Base-by-base conservation (phyloP, 2,113 vertebrate genomes). In the Xiphophorus couchianus region DNA sequence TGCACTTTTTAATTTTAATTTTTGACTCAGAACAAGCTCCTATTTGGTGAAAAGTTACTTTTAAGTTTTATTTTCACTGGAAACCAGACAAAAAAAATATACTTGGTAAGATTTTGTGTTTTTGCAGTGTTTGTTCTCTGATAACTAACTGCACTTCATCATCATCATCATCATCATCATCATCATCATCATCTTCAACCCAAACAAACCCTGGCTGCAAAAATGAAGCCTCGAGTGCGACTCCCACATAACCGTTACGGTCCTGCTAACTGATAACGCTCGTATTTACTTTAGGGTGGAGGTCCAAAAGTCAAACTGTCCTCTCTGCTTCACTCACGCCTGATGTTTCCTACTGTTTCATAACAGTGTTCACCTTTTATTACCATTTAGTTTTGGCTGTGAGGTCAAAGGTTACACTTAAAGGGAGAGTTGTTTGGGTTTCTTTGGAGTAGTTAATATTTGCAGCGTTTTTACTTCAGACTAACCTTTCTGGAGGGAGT, bases 301-400 rank as follows among this genome's bases (percentile, higher is more conserved):
- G 51, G 51, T 58, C 22, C 48, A 33, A 37, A 65, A 70, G 30
- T 54, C 42, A 67, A 82, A 77, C 71, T 54, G 29, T 29, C 30
- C 54, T 3, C 39, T 54, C 63, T 14, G 37, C n/a, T 12, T 44
- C 62, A 78, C 58, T 69, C 67, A 63, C 48, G 37, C 28, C 39
- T 33, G 17, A 62, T 1, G 17, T 25, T 35, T 25, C 27, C 1
- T 0, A n/a, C 30, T 73, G 29, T 22, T 8, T 48, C n/a, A 31
- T 58, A 58, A 58, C 10, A n/a, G 22, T 9, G 58, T 31, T 22
- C 27, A 42, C 27, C 48, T 12, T 69, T 67, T 63, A 58, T 5
- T 29, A 10, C 28, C 27, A 62, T 30, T 54, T 54, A 54, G 51
- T 54, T 6, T 54, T 17, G 42, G 42, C 14, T 14, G 4, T 44